phyloP scores from a whole-genome alignment of 2,888 invertebrate genomes.

The Syrphus vitripennis region DNA sequence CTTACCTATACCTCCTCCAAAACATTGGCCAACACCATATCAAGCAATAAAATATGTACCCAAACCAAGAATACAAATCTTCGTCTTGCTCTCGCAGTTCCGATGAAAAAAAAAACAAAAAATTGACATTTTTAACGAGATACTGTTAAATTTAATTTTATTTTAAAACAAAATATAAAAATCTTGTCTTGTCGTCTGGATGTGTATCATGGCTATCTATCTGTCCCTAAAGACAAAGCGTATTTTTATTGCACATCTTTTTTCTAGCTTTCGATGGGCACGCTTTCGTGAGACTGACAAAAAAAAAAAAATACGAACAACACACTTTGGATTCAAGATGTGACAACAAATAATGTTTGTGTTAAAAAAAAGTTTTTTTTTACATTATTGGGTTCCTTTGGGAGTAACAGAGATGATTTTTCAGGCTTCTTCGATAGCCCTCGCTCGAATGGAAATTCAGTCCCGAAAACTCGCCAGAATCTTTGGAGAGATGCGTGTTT shows the following conservation, averaged over 20 bases:
- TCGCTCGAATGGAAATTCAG: slow-evolving; percentile 21
- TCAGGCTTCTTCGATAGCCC: not conserved
- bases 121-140: slow-evolving; percentile 66
- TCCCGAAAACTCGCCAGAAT: not conserved
- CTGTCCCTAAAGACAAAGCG: slow-evolving; percentile 38
- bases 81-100: not conserved
- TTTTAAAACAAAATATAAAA: slow-evolving; percentile 59
- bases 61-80: slow-evolving; percentile 38
- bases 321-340: slow-evolving; percentile 25
- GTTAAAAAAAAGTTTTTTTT: slow-evolving; percentile 20
- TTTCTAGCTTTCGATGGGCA: slow-evolving; percentile 11
- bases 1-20: too few species aligned
- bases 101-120: too few species aligned
- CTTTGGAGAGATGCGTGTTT: not conserved
- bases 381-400: not conserved
- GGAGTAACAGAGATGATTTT: not conserved
- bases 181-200: not conserved
- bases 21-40: not conserved
- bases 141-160: slow-evolving; percentile 65
- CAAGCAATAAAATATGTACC: slow-evolving; percentile 31
- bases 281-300: not conserved
- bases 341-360: slow-evolving; percentile 42
- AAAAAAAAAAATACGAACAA: slow-evolving; percentile 6
- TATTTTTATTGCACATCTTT: slow-evolving; percentile 49
- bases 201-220: slow-evolving; percentile 9